Base-by-base conservation (phyloP, 2,888 invertebrate species). In the Zelleria hepariella region DNA sequence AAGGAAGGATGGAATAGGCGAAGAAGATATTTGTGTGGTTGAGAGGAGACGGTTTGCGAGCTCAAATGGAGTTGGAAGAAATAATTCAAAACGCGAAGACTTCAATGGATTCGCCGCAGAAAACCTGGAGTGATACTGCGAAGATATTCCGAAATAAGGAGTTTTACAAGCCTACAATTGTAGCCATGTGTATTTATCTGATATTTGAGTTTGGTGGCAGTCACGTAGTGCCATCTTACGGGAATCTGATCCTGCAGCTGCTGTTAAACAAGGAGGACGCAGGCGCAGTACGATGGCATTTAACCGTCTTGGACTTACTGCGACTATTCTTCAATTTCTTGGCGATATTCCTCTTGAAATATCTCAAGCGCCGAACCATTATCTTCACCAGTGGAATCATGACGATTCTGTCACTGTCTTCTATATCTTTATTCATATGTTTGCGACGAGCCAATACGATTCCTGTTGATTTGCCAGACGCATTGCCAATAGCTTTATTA, bases 1-100 rank as follows among this genome's bases (percentile, higher is more conserved):
- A 84, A 61, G 82, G 82, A 3, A 74, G 77, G 6, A 65, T 74
- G 0, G 73, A 73, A 1, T 78, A 88, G 59, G 91, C 91, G 0
- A 75, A 81, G 59, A 66, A 74, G 8, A 75, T 88, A 0, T 84
- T 90, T 8, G 72, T 76, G 51, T 89, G 81, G 73, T 81, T 89
- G 60, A 72, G 90, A 56, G 90, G 90, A 27, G 63, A 67, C 24
- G 68, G 69, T 0, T 66, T 68, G 5, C 72, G 70, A 48, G 71
- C 77, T 0, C 62, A 64, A 26, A 82, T 82, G 5, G 62, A 62
- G 42, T 21, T 62, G 27, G 83, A 67, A 20, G 64, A 66, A 32
- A 65, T 73, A 62, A 67, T 74, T 0, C 64, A 66, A 32, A 55
- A 63, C 2, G 66, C 63, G 51, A 61, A 42, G 27, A 15, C 18